A percentile compares a stretch with the other conserved stretches of the same genome.
These are phyloP conservation scores for Leptinotarsa rubiginosa DNA, from an alignment of 2,888 invertebrate genomes.

Conservation along the genomic window DNA sequence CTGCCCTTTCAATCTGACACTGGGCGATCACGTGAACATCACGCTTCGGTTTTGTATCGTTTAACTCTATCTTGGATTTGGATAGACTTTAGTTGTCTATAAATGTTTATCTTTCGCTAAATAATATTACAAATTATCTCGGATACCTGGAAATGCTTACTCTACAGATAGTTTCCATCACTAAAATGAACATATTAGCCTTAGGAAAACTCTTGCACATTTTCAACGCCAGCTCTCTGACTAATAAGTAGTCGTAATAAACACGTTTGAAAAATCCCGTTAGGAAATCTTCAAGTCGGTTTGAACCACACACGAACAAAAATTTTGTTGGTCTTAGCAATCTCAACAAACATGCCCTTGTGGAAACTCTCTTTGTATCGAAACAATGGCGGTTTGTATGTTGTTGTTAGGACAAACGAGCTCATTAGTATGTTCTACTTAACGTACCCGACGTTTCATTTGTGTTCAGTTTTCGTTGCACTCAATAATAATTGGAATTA, in stretches of 20 bases:
- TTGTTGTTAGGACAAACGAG: slow-evolving; percentile 24
- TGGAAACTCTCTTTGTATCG: slow-evolving; percentile 31
- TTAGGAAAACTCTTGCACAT: too few species aligned
- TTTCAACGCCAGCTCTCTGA: too few species aligned
- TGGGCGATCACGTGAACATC: too few species aligned
- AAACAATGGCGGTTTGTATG: slow-evolving; percentile 34
- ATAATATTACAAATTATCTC: too few species aligned
- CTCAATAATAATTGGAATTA: slow-evolving; percentile 30
- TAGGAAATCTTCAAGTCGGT: background rate
- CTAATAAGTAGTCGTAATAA: background rate
- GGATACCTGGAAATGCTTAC: too few species aligned
- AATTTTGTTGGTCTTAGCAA: background rate
- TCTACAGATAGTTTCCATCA: too few species aligned
- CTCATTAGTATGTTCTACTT: slow-evolving; percentile 37
- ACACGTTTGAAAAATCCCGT: slow-evolving; percentile 4
- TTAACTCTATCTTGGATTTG: too few species aligned
- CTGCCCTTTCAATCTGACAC: too few species aligned
- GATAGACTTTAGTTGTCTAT: too few species aligned
- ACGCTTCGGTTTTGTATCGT: too few species aligned
- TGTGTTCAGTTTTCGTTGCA: slow-evolving; percentile 17
- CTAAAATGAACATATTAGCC: too few species aligned
- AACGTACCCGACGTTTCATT: slow-evolving; percentile 27
- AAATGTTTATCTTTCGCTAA: too few species aligned
- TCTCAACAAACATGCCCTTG: slow-evolving; percentile 13
- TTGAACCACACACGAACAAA: background rate